phyloP scores from a whole-genome alignment of 2,888 invertebrate genomes.

The Lasioglossum malachurum region DNA sequence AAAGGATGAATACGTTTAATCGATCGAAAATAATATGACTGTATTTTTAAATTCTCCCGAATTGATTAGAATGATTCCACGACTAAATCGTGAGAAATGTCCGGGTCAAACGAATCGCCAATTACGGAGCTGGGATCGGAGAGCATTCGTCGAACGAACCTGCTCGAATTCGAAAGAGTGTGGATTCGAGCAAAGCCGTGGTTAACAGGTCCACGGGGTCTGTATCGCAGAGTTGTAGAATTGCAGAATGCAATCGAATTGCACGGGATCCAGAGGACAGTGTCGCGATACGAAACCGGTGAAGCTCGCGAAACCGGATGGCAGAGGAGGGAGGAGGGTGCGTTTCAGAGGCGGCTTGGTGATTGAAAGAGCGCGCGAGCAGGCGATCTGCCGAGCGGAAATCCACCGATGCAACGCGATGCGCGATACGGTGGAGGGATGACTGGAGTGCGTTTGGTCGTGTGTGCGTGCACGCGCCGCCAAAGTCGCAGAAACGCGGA shows the following conservation, averaged over 20 bases:
- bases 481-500: slow-evolving; percentile 1
- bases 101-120: background rate
- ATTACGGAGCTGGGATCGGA: background rate
- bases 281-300: background rate
- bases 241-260: background rate
- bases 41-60: background rate
- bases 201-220: background rate
- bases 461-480: background rate
- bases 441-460: background rate
- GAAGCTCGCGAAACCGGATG: background rate
- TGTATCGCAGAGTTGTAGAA: background rate
- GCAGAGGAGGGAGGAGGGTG: background rate
- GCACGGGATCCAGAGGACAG: background rate
- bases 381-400: background rate
- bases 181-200: background rate
- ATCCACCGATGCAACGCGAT: background rate
- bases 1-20: no score
- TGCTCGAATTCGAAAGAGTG: background rate
- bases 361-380: slow-evolving; percentile 7
- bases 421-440: background rate
- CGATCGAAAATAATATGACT: background rate
- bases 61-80: no score
- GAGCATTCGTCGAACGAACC: background rate
- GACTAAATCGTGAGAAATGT: no score
- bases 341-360: background rate